Evolutionary conservation across 2,113 vertebrate genomes (phyloP).

Genomic region (Tympanuchus pallidicinctus): DNA sequence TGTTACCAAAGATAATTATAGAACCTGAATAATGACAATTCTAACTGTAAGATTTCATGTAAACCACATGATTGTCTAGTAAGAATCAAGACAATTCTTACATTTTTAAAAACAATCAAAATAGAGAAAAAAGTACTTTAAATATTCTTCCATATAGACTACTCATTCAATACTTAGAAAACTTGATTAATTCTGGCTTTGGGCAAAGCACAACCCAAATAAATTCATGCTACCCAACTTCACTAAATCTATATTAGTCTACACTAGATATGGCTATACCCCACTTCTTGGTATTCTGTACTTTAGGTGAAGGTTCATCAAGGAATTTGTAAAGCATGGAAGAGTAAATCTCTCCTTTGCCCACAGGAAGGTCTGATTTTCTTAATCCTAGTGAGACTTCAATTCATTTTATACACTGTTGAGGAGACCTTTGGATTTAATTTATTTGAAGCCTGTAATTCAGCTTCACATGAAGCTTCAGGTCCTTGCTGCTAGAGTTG

Average conservation of each 20-base stretch:
- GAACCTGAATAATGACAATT: neutral
- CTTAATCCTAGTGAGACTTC: neutral
- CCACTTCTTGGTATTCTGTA: neutral
- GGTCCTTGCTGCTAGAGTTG: neutral
- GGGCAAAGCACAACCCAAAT: neutral
- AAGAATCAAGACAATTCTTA: neutral
- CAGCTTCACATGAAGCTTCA: neutral
- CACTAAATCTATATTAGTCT: neutral
- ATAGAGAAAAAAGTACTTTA: neutral
- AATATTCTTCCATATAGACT: neutral
- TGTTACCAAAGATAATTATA: neutral
- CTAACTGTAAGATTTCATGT: neutral
- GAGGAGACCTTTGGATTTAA: neutral
- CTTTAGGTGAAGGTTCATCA: neutral
- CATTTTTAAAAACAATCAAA: neutral
- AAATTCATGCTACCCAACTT: neutral
- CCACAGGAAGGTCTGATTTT: neutral
- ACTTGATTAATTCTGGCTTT: neutral
- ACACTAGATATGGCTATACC: neutral
- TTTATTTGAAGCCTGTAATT: neutral
- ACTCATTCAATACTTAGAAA: neutral
- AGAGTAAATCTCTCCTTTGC: slow-evolving; percentile 3
- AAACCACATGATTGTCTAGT: neutral
- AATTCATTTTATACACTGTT: neutral
- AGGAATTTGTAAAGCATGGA: neutral